Evolutionary conservation across 2,113 vertebrate species (phyloP).

Genomic region (Lathamus discolor): DNA sequence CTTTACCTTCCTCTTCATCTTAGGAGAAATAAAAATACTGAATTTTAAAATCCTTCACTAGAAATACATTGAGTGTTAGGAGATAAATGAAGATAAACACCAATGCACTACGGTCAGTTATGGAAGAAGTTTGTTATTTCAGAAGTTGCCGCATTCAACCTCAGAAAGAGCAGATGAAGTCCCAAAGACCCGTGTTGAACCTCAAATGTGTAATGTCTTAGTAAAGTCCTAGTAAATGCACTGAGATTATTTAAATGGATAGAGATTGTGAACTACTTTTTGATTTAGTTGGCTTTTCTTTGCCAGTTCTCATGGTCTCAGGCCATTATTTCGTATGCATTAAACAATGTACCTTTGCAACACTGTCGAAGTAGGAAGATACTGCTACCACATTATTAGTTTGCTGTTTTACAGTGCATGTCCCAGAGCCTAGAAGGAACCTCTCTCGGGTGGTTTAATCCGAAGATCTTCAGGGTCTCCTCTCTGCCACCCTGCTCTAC

Average conservation of each 20-base stretch:
- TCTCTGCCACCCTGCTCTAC: neutral
- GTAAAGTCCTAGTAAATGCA: neutral
- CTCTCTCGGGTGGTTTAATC: neutral
- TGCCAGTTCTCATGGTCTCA: fast-evolving
- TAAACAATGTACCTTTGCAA: neutral
- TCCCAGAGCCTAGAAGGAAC: neutral
- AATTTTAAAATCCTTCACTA: neutral
- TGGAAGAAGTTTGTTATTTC: neutral
- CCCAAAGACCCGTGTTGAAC: neutral
- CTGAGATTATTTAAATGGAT: neutral
- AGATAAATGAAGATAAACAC: neutral
- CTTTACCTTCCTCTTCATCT: neutral
- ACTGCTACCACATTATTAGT: neutral
- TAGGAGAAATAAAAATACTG: neutral
- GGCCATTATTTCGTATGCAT: neutral
- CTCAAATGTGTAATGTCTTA: neutral
- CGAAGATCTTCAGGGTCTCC: neutral
- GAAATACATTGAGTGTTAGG: neutral
- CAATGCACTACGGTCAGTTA: neutral
- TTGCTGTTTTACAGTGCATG: fast-evolving
- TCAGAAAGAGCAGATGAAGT: neutral
- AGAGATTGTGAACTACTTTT: neutral
- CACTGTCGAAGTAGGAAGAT: neutral
- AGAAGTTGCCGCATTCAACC: neutral
- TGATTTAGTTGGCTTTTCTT: neutral